Base-by-base conservation (phyloP, 2,113 vertebrate species). In the Anoura caudifer region DNA sequence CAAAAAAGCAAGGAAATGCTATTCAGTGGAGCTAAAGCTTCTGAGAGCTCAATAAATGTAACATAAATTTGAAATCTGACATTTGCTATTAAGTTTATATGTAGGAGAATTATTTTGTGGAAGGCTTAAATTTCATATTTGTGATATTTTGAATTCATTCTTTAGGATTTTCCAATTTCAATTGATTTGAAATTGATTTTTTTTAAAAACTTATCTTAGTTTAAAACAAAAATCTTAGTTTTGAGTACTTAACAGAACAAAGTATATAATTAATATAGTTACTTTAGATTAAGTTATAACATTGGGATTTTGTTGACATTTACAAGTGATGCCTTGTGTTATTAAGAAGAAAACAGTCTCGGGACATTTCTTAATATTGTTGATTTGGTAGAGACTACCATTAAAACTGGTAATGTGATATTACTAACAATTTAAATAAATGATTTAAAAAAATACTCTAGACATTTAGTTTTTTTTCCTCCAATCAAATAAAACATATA, bases 171-270 rank as follows among this genome's bases (percentile, higher is more conserved):
- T 79, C 15, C 10, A 33, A 24, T 83, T 89, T 13, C 59, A 91
- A 47, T 73, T 87, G n/a, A 82, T 70, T 97, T 88, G 89, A 8
- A 85, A 63, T 87, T 93, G 33, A 79, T 36, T 90, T 79, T 28
- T 95, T 1, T 12, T n/a, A n/a, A n/a, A n/a, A n/a, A n/a, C n/a
- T n/a, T n/a, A n/a, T n/a, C n/a, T n/a, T n/a, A n/a, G n/a, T 88
- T 73, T 36, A 77, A 81, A 72, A 33, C 7, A 22, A 61, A 90
- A 94, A 72, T 33, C 26, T 59, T 4, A 59, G 75, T 85, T 93
- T 85, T 91, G 41, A 89, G 5, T 0, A 5, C 0, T 28, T 65
- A 0, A 9, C 26, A 69, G 11, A 33, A 69, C 89, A 80, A 79
- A 80, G 17, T 38, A 28, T 3, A 67, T 79, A 61, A 3, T 75